Evolutionary conservation across 2,888 invertebrate genomes (phyloP), one percentile per base, ranked within the genome.

Genomic region (Apamea anceps): DNA sequence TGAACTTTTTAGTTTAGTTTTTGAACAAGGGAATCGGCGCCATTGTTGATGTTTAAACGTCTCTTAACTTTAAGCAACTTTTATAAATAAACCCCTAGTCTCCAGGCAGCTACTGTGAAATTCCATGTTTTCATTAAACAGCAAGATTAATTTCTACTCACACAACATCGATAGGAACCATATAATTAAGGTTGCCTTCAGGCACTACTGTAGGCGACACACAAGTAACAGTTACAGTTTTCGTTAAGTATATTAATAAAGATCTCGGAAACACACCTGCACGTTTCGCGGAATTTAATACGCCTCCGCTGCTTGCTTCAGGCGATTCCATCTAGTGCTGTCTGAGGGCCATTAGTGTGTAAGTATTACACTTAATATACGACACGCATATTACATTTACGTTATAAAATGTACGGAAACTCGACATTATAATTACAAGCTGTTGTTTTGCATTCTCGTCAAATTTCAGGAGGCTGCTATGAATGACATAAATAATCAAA

Each of bases 241-340:
- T 21, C n/a, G 10, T n/a, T 72, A 72, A 67, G 51, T 42, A 42
- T 60, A 45, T 72, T 70, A 80, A 75, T 77, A 86, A 65, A 73
- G 57, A 78, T 76, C 74, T 72, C 18, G 51, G 71, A 76, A 81
- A 78, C 81, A 72, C 70, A 80, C 72, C 63, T 81, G 71, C 68
- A 66, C 75, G 70, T 81, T 81, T 67, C 67, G 28, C 72, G n/a
- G 37, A 75, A 70, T 72, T 54, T 62, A 75, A 67, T 74, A 68
- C 62, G 37, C 45, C 54, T 54, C 7, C 63, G 32, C 68, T 60
- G 37, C 48, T 66, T 65, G 68, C 86, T 79, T 75, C 68, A 76
- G 78, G 76, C 76, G 25, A 74, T 71, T 80, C 60, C 18, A 51
- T 32, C 62, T 60, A 62, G 8, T 72, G 42, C 21, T 60, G 42